Base-by-base conservation (phyloP, 2,113 vertebrate genomes). In the Sorex araneus region DNA sequence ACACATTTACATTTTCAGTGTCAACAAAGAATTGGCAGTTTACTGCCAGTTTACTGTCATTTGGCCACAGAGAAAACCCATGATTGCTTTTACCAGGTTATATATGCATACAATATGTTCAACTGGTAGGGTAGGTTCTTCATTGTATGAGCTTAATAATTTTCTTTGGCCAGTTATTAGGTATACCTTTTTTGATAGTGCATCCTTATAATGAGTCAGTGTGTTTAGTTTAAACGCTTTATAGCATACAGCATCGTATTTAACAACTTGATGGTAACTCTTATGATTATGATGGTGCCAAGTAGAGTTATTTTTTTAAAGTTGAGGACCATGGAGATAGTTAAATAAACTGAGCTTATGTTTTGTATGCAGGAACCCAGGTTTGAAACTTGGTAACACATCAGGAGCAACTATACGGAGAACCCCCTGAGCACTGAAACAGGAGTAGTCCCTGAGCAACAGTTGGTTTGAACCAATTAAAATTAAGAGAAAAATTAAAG, bases 1-100 rank as follows among this genome's bases (percentile, higher is more conserved):
- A 67, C 6, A 64, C 43, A 90, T 94, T 95, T 95, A 89, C 25
- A 84, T 93, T 93, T 78, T 75, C 47, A 89, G 23, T 74, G 57
- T 91, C 73, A 64, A 50, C 78, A 84, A 91, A 96, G 27, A 94
- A 18, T 12, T 66, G 54, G 1, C 28, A 91, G 71, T 83, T 76
- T 86, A 50, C 36, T 89, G 34, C 82, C n/a, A 75, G 30, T 25
- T 88, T 30, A 74, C 10, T 71, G 36, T 74, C 43, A 92, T 76
- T 93, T 30, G 73, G 18, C 21, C 32, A 8, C 34, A 50, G 71
- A 63, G 64, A 93, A 94, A 93, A 83, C 87, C 15, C 6, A 30
- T 18, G 36, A n/a, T 34, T 63, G 57, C 32, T 90, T 89, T 93
- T 93, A 50, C 16, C 76, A 16, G 43, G 45, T 45, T 75, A 67